Evolutionary conservation across 1,140 invertebrate genomes (phyloP), one percentile per base, ranked within the genome.

Genomic region (Plodia interpunctella): DNA sequence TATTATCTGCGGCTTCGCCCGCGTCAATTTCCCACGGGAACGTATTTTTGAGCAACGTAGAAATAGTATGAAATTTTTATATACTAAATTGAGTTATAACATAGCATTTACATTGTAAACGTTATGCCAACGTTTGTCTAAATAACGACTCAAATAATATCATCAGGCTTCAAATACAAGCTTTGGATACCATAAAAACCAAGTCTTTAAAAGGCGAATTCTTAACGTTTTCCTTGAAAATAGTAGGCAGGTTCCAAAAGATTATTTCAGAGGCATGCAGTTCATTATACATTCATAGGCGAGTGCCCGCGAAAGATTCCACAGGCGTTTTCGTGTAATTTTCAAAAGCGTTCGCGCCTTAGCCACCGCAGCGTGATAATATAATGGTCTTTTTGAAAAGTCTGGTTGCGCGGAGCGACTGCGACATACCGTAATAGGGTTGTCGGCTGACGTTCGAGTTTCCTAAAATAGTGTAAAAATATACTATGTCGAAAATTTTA

Each of bases 231-330:
- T 44, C 3, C 38, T 3, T 44, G 1, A 44, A 44, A 44, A 44
- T 44, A 44, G 38, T 44, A 44, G 38, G 38, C 38, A 44, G 8
- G 38, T 44, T 10, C 38, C 38, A 44, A 44, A 44, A 44, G 38
- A 17, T 3, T 44, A 13, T 44, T 44, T 15, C 38, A 32, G 30
- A 32, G 30, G 8, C 6, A 9, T 44, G 38, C 13, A 44, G 38
- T 44, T 83, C 81, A 82, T 83, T 83, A 83, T 83, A 82, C 70
- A 82, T 80, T 82, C 74, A 83, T 80, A 81, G 78, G 65, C 71
- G 78, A 76, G 60, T 79, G 77, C 56, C 69, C 75, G 70, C 69
- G 70, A 77, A 83, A 81, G 72, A 76, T 74, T 79, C 70, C 69
- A 62, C 60, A 56, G 70, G 69, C 67, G 51, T 20, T 53, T 74